A percentile compares a stretch with the other conserved stretches of the same genome.
phyloP scores from a whole-genome alignment of 2,888 invertebrate species.

The Atherix ibis region DNA sequence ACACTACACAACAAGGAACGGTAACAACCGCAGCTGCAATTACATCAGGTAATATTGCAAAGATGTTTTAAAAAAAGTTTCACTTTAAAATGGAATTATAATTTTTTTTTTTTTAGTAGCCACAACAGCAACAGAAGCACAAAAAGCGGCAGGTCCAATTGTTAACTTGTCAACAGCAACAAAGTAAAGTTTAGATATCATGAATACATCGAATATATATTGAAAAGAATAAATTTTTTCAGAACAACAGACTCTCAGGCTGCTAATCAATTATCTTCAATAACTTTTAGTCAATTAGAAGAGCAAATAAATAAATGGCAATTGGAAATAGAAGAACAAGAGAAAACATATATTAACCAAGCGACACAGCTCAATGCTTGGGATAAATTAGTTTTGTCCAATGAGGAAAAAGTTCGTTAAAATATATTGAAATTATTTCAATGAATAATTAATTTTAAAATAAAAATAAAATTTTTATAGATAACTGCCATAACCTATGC shows the following conservation, averaged over 20 bases:
- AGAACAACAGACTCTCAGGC: constrained; percentile 24
- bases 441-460: neutral
- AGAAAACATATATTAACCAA: constrained; percentile 81
- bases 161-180: constrained; percentile 9
- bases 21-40: no score
- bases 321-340: constrained; percentile 79
- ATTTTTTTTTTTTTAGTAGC: no score
- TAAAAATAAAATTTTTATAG: constrained; percentile 5
- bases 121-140: constrained; percentile 6
- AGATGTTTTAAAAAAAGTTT: no score
- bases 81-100: no score
- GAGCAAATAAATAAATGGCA: constrained; percentile 92
- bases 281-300: constrained; percentile 75
- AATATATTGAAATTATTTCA: neutral
- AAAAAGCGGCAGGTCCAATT: constrained; percentile 4
- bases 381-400: constrained; percentile 78
- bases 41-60: no score
- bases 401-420: constrained; percentile 61
- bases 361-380: constrained; percentile 92
- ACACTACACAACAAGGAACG: no score
- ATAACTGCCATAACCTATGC: constrained; percentile 73
- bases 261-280: constrained; percentile 35
- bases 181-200: constrained; percentile 6
- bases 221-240: constrained; percentile 1
- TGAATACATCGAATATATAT: neutral